A percentile compares a stretch with the other conserved stretches of the same genome.
phyloP scores from a whole-genome alignment of 2,888 invertebrate species.

The Panzeria rudis region DNA sequence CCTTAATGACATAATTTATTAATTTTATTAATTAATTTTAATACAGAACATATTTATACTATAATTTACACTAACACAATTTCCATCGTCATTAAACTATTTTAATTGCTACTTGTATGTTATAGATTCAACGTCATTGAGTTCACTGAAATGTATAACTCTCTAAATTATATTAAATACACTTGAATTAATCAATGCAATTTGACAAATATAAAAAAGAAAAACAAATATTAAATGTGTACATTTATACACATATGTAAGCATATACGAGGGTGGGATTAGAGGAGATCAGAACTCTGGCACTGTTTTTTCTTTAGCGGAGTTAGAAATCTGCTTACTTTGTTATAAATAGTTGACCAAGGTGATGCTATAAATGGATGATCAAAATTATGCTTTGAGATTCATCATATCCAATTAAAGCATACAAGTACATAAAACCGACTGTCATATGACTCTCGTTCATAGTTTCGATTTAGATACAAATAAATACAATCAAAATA shows the following conservation, averaged over 20 bases:
- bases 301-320: too few relatives aligned
- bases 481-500: not conserved
- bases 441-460: too few relatives aligned
- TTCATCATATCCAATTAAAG: too few relatives aligned
- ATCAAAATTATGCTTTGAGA: too few relatives aligned
- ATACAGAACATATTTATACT: not conserved
- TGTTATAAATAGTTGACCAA: too few relatives aligned
- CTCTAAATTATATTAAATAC: slow-evolving; percentile 25
- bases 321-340: too few relatives aligned
- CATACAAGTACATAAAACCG: too few relatives aligned
- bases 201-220: not conserved
- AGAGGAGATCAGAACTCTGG: not conserved
- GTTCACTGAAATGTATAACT: slow-evolving; percentile 11
- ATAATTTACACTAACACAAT: not conserved
- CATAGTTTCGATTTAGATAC: too few relatives aligned
- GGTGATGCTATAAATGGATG: too few relatives aligned
- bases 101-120: not conserved
- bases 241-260: too few relatives aligned
- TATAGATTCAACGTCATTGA: slow-evolving; percentile 8
- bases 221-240: too few relatives aligned
- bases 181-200: slow-evolving; percentile 12
- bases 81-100: not conserved
- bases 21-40: slow-evolving; percentile 20
- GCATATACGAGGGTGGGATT: not conserved
- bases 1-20: slow-evolving; percentile 9